These are phyloP conservation scores for Torymus auratus DNA, from an alignment of 2,888 invertebrate genomes.

Conservation along the genomic window DNA sequence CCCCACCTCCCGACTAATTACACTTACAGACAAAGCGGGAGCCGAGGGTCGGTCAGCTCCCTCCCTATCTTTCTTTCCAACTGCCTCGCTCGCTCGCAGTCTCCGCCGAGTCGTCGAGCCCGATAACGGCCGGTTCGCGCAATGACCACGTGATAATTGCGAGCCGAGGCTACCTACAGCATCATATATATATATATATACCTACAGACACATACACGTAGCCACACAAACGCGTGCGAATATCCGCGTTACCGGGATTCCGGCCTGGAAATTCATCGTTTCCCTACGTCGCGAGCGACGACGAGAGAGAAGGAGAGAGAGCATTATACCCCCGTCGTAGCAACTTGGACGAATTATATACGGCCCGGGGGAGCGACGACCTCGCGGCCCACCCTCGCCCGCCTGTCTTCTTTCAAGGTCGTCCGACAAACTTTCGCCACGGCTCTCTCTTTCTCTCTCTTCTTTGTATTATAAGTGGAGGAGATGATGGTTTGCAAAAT, in stretches of 20 bases:
- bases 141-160: conserved; percentile 76
- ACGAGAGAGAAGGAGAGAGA: neutral
- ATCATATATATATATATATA: too few relatives aligned
- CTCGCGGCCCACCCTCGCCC: neutral
- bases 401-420: conserved; percentile 7
- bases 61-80: conserved; percentile 45
- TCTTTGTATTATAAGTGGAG: neutral
- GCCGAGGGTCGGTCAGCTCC: conserved; percentile 68
- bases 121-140: conserved; percentile 73
- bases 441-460: neutral
- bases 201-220: neutral
- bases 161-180: conserved; percentile 48
- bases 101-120: conserved; percentile 42
- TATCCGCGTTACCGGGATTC: conserved; percentile 67
- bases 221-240: conserved; percentile 58
- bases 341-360: conserved; percentile 41
- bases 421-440: neutral
- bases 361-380: conserved; percentile 17
- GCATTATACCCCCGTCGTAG: neutral
- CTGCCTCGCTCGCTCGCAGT: conserved; percentile 18
- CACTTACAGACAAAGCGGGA: conserved; percentile 76
- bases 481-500: conserved; percentile 8
- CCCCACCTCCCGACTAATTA: conserved; percentile 74
- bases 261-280: conserved; percentile 71
- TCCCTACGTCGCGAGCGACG: conserved; percentile 59